These are phyloP conservation scores for Aurelia aurita complex sp. Pacific DNA, from an alignment of 30 jellyfish, hydroid and myxozoan species.

Conservation along the genomic window DNA sequence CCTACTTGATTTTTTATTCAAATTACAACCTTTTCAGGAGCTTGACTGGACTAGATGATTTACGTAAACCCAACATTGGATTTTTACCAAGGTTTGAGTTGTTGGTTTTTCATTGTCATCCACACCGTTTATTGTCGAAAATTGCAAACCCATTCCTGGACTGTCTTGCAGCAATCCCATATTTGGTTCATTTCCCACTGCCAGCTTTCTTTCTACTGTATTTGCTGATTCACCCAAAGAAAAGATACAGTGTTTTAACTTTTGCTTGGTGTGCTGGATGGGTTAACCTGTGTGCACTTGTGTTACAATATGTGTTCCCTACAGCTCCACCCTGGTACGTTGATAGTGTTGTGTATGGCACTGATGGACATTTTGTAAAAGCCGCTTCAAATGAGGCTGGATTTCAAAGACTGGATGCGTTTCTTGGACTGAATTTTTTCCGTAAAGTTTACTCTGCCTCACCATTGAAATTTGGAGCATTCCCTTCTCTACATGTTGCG, in stretches of 20 bases:
- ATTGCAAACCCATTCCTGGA: slow-evolving; percentile 92
- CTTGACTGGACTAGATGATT: slow-evolving; percentile 86
- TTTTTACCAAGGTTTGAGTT: slow-evolving; percentile 97
- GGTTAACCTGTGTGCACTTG: slow-evolving; percentile 83
- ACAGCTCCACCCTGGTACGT: slow-evolving; percentile 99
- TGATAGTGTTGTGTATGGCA: slow-evolving; percentile 94
- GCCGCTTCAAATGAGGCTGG: slow-evolving; percentile 97
- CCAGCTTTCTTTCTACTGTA: slow-evolving; percentile 90
- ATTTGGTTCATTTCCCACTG: slow-evolving; percentile 90
- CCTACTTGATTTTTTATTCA: slow-evolving; percentile 73
- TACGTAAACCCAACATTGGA: slow-evolving; percentile 81
- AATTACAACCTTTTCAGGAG: slow-evolving; percentile 70
- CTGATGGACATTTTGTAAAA: slow-evolving; percentile 82
- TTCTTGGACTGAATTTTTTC: slow-evolving; percentile 77
- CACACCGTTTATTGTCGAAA: slow-evolving; percentile 85
- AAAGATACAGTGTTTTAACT: slow-evolving; percentile 66
- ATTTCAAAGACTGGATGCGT: slow-evolving; percentile 95
- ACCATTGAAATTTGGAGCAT: slow-evolving; percentile 96
- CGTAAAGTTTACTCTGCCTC: slow-evolving; percentile 95
- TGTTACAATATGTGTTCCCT: slow-evolving; percentile 86
- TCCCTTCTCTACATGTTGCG: slow-evolving; percentile 98
- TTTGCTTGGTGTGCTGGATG: slow-evolving; percentile 99
- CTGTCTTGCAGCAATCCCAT: slow-evolving; percentile 95
- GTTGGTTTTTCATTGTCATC: slow-evolving; percentile 88
- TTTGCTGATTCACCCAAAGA: slow-evolving; percentile 57